phyloP scores from a whole-genome alignment of 1,140 invertebrate species.

The Drosophila pandora region DNA sequence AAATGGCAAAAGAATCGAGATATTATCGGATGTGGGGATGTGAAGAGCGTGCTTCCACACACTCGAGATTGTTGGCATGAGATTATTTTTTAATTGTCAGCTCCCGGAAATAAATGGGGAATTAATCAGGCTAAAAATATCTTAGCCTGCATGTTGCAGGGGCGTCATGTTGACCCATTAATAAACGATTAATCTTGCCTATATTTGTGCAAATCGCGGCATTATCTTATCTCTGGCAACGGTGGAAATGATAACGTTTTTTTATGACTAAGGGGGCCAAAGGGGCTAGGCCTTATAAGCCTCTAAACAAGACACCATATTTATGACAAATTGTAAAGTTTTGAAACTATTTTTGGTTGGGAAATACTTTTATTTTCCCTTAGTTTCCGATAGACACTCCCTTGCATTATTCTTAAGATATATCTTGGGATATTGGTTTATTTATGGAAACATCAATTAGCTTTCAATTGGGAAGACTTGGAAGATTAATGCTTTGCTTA shows the following conservation, averaged over 20 bases:
- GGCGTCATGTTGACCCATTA: conserved; percentile 38
- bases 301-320: neutral
- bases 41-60: conserved; percentile 42
- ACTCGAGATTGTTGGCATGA: conserved; percentile 25
- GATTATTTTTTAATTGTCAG: conserved; percentile 43
- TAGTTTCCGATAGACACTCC: neutral
- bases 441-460: neutral
- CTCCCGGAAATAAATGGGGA: conserved; percentile 38
- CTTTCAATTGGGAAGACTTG: neutral
- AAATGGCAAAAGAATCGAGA: conserved; percentile 9
- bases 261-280: neutral
- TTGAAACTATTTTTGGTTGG: neutral
- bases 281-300: neutral
- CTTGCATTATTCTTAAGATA: neutral
- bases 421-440: neutral
- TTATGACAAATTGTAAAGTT: conserved; percentile 10
- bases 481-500: neutral
- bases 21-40: conserved; percentile 42
- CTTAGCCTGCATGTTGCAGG: conserved; percentile 21
- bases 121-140: conserved; percentile 44
- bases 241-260: conserved; percentile 14
- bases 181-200: conserved; percentile 25
- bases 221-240: conserved; percentile 36
- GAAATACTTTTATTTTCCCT: conserved; percentile 12
- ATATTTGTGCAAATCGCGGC: conserved; percentile 20